phyloP scores from a whole-genome alignment of 2,113 vertebrate genomes.

The Equus przewalskii region DNA sequence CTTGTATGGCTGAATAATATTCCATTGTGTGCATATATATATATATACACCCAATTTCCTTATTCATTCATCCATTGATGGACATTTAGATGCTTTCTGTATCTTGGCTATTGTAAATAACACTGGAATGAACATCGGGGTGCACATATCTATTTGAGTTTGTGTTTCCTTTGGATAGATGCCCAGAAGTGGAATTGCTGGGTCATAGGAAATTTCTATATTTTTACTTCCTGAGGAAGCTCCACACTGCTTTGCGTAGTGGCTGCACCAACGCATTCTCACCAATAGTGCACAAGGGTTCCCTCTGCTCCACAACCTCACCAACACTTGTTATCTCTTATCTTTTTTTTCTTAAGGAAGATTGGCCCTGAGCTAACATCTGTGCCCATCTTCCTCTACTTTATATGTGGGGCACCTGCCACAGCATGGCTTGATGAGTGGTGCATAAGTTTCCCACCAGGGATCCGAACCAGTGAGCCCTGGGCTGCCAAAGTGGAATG shows the following conservation, averaged over 20 bases:
- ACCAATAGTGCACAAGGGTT: background rate
- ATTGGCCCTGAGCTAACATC: no score
- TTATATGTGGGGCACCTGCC: no score
- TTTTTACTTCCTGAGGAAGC: background rate
- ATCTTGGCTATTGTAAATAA: background rate
- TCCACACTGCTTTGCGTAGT: background rate
- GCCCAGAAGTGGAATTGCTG: background rate
- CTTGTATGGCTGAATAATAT: background rate
- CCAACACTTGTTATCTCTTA: no score
- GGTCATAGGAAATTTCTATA: background rate
- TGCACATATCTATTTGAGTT: background rate
- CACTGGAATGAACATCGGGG: background rate
- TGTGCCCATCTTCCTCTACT: no score
- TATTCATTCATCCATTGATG: background rate
- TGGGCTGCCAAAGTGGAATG: no score
- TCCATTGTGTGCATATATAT: background rate
- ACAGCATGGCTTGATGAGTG: no score
- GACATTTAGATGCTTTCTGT: background rate
- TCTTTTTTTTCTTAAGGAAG: background rate
- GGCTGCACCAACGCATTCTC: no score
- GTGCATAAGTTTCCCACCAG: no score
- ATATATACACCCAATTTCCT: background rate
- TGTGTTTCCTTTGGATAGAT: background rate
- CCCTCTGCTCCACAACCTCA: background rate
- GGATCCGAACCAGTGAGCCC: no score